Base-by-base conservation (phyloP, 53 echinoderm and acorn worm species). In the Luidia sarsii region DNA sequence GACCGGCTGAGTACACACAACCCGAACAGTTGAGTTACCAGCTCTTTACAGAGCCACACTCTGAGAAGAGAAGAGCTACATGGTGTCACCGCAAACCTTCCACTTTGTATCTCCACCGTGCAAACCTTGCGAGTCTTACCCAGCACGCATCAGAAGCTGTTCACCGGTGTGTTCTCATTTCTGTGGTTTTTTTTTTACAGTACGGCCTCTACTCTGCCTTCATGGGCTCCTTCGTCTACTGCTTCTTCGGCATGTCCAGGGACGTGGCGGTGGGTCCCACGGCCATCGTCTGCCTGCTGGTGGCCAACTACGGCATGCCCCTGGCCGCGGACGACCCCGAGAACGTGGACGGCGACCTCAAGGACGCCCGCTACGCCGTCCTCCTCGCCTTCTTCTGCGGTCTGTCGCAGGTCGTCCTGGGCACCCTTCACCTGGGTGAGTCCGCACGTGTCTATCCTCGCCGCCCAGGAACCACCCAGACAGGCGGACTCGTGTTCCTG, bases 241-340 rank as follows among this genome's bases (percentile, higher is more conserved):
- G 87, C 39, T n/a, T 95, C 24, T 53, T 95, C 38, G 95, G 95
- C 4, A 95, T 92, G 92, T 89, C 95, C 30, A 92, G 90, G 51
- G 95, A 95, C 33, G 88, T 95, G 63, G 85, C 87, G 1, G 84
- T 95, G 13, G 95, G 95, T 1, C 95, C 95, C 24, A 95, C 95
- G 1, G 95, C 95, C 56, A 91, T 95, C 20, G 90, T 95, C 92
- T 95, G 92, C 11, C 88, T 95, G 50, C 70, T 92, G 54, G 92
- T 95, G 3, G 71, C 90, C 18, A 85, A 87, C 39, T 95, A 92
- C 60, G 95, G 95, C 10, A 80, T 41, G 34, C 86, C 91, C 23
- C 15, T 91, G 13, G 48, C 13, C 18, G 80, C 57, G 0, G 43
- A 67, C 15, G 66, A 46, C 5, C 80, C 57, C 0, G 43, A 67